Percentiles rank a stretch among this genome's conserved stretches.
Conservation (phyloP, 37 sponge, comb jelly and placozoan species). For the Cladorhizidae sp. region DNA sequence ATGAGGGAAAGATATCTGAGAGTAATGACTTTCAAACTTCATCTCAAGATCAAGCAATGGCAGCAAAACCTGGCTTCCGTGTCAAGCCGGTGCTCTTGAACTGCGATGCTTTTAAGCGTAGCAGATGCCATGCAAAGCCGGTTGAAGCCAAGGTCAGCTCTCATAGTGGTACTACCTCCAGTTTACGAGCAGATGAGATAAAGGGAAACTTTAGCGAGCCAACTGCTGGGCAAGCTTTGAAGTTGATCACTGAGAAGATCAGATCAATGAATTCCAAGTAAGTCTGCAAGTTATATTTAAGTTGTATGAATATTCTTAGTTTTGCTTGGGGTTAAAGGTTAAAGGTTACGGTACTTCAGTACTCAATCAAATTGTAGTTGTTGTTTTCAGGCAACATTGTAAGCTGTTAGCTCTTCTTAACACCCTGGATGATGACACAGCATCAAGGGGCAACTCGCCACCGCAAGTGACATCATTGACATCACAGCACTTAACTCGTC, state of each 20-base stretch:
- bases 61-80: background rate
- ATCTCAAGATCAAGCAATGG: too few species aligned
- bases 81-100: background rate
- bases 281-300: background rate
- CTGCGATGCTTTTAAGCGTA: background rate
- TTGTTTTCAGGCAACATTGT: background rate
- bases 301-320: too few species aligned
- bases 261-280: constrained; percentile 47
- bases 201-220: too few species aligned
- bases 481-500: too few species aligned
- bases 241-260: constrained; percentile 53
- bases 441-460: too few species aligned
- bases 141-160: too few species aligned
- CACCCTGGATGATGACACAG: background rate
- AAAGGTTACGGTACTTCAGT: too few species aligned
- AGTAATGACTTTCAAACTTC: too few species aligned
- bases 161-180: background rate
- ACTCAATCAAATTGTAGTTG: background rate
- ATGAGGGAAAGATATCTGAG: background rate
- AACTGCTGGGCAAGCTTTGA: constrained; percentile 28
- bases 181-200: background rate
- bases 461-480: too few species aligned
- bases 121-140: background rate
- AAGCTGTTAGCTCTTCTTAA: background rate
- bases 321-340: too few species aligned